Conservation (phyloP, 1,140 invertebrate genomes). For the Bactericera cockerelli region DNA sequence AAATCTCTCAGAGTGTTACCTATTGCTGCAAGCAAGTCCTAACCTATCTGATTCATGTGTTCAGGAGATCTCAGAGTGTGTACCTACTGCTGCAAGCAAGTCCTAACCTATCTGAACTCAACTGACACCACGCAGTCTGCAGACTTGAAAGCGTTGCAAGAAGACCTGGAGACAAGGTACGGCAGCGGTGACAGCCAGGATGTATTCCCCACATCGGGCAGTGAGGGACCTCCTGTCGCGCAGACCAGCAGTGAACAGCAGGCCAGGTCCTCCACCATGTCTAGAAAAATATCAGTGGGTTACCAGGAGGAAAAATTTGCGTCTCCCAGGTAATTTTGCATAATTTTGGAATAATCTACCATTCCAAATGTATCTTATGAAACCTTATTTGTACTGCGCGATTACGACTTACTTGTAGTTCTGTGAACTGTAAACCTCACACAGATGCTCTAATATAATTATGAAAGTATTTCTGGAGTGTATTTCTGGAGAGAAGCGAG, state of each 20-base stretch:
- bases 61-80: slow-evolving; percentile 76
- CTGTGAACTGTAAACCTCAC: too few relatives aligned
- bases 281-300: slow-evolving; percentile 41
- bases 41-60: slow-evolving; percentile 43
- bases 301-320: slow-evolving; percentile 65
- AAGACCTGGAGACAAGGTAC: slow-evolving; percentile 57
- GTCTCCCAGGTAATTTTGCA: slow-evolving; percentile 31
- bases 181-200: slow-evolving; percentile 36
- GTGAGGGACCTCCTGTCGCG: not conserved
- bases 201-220: not conserved
- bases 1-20: too few relatives aligned
- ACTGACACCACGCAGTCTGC: slow-evolving; percentile 53
- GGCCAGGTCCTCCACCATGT: slow-evolving; percentile 11
- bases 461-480: too few relatives aligned
- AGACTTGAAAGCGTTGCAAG: slow-evolving; percentile 63
- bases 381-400: too few relatives aligned
- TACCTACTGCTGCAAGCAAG: slow-evolving; percentile 85
- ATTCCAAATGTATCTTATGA: slow-evolving; percentile 4
- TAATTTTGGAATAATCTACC: slow-evolving; percentile 18
- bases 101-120: slow-evolving; percentile 72
- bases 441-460: too few relatives aligned
- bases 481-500: too few relatives aligned
- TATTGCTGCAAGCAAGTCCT: slow-evolving; percentile 88
- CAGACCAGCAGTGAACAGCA: not conserved
- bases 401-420: too few relatives aligned